Evolutionary conservation across 2,113 vertebrate species (phyloP).

Genomic region (Riparia riparia): DNA sequence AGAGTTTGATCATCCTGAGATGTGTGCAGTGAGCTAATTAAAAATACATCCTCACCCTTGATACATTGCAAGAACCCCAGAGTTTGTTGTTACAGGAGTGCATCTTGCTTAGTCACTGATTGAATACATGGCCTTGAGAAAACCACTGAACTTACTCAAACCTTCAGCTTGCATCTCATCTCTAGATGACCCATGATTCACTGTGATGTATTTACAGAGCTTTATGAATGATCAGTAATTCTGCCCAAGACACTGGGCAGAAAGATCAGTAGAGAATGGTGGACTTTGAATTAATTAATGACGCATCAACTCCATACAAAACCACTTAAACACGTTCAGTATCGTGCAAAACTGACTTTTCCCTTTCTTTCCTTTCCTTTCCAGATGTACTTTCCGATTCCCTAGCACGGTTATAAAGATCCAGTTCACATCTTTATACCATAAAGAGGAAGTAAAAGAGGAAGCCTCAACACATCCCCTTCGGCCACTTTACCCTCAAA

Average conservation of each 20-base stretch:
- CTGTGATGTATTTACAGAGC: background rate
- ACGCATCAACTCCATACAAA: background rate
- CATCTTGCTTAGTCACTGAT: background rate
- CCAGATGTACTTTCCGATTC: slow-evolving; percentile 95
- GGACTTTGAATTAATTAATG: background rate
- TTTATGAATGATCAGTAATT: background rate
- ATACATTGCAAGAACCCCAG: background rate
- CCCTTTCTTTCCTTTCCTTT: background rate
- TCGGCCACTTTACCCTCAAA: slow-evolving; percentile 89
- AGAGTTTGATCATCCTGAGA: background rate
- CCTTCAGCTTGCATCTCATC: background rate
- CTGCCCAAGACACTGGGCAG: background rate
- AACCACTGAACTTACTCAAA: background rate
- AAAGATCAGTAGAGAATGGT: background rate
- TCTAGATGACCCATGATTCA: background rate
- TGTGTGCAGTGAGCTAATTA: background rate
- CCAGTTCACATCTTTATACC: slow-evolving; percentile 90
- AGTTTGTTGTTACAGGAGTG: background rate
- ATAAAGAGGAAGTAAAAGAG: slow-evolving; percentile 82
- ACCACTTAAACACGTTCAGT: background rate
- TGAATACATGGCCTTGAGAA: background rate
- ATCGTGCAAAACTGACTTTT: background rate
- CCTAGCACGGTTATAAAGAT: slow-evolving; percentile 98
- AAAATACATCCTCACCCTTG: background rate
- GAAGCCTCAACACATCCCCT: slow-evolving; percentile 84